Evolutionary conservation across 2,888 invertebrate genomes (phyloP).

Genomic region (Tenthredo notha): DNA sequence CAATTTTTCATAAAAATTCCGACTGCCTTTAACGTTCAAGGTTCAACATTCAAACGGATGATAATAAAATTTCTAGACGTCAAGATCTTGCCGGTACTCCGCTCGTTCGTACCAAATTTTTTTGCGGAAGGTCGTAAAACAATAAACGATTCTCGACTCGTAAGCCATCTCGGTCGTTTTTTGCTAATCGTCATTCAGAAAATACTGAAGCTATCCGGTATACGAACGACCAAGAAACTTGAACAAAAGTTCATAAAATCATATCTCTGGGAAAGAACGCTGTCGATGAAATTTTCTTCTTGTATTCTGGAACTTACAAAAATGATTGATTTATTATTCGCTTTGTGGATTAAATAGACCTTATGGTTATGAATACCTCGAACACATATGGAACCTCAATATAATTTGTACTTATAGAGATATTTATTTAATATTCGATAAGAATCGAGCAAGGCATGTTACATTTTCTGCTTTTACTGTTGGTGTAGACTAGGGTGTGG

Average conservation of each 20-base stretch:
- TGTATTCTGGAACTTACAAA: background rate
- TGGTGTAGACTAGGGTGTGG: background rate
- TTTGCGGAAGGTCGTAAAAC: constrained; percentile 28
- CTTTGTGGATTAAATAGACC: background rate
- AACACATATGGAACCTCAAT: background rate
- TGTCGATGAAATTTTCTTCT: background rate
- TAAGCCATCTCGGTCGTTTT: constrained; percentile 33
- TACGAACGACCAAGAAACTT: background rate
- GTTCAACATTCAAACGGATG: constrained; percentile 17
- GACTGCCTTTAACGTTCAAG: background rate
- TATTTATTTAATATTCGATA: background rate
- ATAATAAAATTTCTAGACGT: constrained; percentile 44
- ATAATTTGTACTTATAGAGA: background rate
- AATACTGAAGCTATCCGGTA: constrained; percentile 16
- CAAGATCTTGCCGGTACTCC: background rate
- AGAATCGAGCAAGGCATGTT: background rate
- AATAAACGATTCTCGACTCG: constrained; percentile 44
- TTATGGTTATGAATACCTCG: background rate
- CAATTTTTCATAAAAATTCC: constrained; percentile 21
- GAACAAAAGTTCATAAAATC: constrained; percentile 13
- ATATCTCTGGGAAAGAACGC: background rate
- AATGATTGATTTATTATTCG: background rate
- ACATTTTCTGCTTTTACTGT: background rate
- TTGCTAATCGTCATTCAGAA: constrained; percentile 29
- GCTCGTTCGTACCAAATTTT: constrained; percentile 26